Conservation (phyloP, 2,888 invertebrate species). For the Hipparchia sbordonii region DNA sequence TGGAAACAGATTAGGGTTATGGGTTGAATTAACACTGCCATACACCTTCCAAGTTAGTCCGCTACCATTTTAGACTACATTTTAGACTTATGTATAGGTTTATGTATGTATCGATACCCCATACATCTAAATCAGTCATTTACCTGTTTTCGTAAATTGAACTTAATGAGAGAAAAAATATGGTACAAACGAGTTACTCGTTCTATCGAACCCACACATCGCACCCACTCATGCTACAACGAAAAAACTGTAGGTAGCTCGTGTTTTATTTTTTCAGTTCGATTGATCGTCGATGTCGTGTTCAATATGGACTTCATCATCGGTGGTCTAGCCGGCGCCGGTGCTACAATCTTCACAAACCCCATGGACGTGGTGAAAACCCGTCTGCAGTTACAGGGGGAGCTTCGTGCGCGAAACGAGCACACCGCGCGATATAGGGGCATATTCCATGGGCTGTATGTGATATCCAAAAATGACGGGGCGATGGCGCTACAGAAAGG, state of each 20-base stretch:
- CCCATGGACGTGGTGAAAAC: conserved; percentile 95
- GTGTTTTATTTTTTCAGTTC: not conserved
- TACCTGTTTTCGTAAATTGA: too few species aligned
- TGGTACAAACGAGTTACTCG: too few species aligned
- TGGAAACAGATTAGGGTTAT: too few species aligned
- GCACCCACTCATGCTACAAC: too few species aligned
- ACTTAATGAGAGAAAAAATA: too few species aligned
- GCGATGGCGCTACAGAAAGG: conserved; percentile 89
- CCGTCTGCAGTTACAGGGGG: conserved; percentile 92
- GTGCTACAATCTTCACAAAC: conserved; percentile 91
- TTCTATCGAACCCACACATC: too few species aligned
- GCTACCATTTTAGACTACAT: too few species aligned
- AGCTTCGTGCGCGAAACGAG: conserved; percentile 84
- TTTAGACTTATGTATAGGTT: too few species aligned
- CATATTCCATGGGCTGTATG: conserved; percentile 89
- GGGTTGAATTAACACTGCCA: too few species aligned
- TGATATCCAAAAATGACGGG: conserved; percentile 89
- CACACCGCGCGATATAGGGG: conserved; percentile 84
- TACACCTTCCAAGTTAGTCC: too few species aligned
- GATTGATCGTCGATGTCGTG: not conserved
- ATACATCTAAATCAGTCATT: too few species aligned
- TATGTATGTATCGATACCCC: too few species aligned
- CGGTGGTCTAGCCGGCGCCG: conserved; percentile 88
- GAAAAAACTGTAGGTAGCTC: not conserved
- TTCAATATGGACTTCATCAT: conserved; percentile 86